These are phyloP conservation scores for Stenopsyche tienmushanensis DNA, from an alignment of 1,140 invertebrate genomes.

Conservation along the genomic window DNA sequence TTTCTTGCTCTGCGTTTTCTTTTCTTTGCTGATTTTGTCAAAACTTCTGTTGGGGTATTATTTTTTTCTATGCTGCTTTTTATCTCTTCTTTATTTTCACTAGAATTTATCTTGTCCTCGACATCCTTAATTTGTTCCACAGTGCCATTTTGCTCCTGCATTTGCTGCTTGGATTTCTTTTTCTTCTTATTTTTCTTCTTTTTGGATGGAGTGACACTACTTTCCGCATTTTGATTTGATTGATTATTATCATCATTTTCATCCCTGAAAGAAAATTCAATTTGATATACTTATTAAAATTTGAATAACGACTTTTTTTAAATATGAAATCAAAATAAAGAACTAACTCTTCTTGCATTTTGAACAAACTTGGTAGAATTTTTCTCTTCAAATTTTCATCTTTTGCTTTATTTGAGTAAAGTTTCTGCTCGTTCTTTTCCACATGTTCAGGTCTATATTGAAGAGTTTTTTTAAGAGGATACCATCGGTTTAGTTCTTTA, in stretches of 20 bases:
- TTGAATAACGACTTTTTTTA: too few relatives aligned
- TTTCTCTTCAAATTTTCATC: constrained; percentile 77
- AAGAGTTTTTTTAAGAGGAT: constrained; percentile 87
- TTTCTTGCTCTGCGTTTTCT: constrained; percentile 20
- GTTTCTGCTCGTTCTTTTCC: constrained; percentile 78
- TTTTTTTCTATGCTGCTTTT: constrained; percentile 13
- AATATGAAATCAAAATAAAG: neutral
- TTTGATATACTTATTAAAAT: too few relatives aligned
- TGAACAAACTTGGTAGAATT: constrained; percentile 81
- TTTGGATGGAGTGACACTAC: constrained; percentile 48
- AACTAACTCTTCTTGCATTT: constrained; percentile 53
- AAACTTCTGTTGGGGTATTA: neutral
- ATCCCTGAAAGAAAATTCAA: too few relatives aligned
- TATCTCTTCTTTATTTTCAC: constrained; percentile 23
- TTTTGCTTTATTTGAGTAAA: constrained; percentile 72
- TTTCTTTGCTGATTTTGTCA: constrained; percentile 39
- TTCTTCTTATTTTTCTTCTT: constrained; percentile 46
- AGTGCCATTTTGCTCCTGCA: constrained; percentile 39
- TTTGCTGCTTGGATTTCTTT: too few relatives aligned
- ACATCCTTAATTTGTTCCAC: constrained; percentile 23
- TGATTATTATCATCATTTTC: constrained; percentile 40
- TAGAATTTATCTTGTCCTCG: constrained; percentile 38
- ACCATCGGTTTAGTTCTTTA: constrained; percentile 93
- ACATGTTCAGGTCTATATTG: constrained; percentile 74
- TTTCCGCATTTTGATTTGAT: constrained; percentile 41